Base-by-base conservation (phyloP, 1,140 invertebrate genomes). In the Araneus ventricosus region DNA sequence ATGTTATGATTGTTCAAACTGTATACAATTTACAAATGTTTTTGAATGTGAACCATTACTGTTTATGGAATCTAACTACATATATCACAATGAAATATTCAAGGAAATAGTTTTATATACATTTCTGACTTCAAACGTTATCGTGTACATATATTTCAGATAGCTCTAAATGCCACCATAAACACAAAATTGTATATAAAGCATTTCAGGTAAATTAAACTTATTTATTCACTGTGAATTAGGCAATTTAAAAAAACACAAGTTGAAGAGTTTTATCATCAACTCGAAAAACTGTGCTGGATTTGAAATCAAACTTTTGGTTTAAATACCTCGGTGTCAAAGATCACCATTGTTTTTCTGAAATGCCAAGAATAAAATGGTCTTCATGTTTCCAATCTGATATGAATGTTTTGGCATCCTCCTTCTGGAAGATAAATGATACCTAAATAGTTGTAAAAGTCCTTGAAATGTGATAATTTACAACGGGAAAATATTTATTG, bases 81-180 rank as follows among this genome's bases (percentile, higher is more conserved):
- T 37, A 34, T 75, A 75, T 75, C 70, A 75, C 70, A 75, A 75
- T 75, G 70, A 75, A 75, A 37, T 75, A 75, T 75, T 10, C 70
- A 63, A 63, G 20, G 20, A 75, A 75, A 75, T 20, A 10, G 1
- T 67, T 67, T 75, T 75, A 75, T 75, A 34, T 75, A 20, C 70
- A 75, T 75, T 30, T 75, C 70, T 34, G 10, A 20, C 10, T 34
- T 34, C 20, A 34, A 37, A 75, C 37, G 20, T 14, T 34, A 34
- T 37, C 34, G 3, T 34, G 17, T 75, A 27, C 27, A n/a, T 10
- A 3, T 14, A 7, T 14, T 67, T 27, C 27, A 67, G 8, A 3
- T n/a, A 30, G 10, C n/a, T 10, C 27, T 27, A n/a, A 27, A 67
- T 0, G 5, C 2, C n/a, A n/a, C n/a, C n/a, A 27, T 8, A n/a